Evolutionary conservation across 2,888 invertebrate species (phyloP), one percentile per base, ranked within the genome.

Genomic region (Horisme vitalbata): DNA sequence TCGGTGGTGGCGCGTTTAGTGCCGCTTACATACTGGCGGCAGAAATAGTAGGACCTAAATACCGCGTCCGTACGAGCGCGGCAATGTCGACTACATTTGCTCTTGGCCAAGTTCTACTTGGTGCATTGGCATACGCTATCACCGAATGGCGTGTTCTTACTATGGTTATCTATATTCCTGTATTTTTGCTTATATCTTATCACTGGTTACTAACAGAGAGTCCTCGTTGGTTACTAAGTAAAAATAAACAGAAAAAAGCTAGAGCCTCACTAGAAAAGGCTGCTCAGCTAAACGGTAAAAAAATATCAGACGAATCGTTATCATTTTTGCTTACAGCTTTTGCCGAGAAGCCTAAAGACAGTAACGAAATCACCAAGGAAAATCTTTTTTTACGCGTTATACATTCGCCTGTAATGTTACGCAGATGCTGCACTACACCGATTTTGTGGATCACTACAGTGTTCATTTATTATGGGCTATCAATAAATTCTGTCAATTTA

Each of bases 381-480:
- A 71, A 70, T 50, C 59, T 86, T 11, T 61, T 86, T 9, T 34
- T 71, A 18, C 83, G 89, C 43, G 88, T 93, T 1, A 62, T 92
- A 12, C 89, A 83, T 55, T 92, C 92, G 0, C 83, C 83, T 1
- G 81, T 87, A 28, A 75, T 94, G 45, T 67, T 92, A 10, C 75
- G 91, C n/a, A 84, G 94, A 52, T 85, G 93, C 61, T 73, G 92
- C 27, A 93, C 92, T 26, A 94, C 94, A 45, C 94, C 94, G n/a
- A 87, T 95, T 49, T 93, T 94, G 75, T 95, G 95, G 95, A 92
- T 95, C 32, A 93, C 95, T 1, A 94, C 94, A 57, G 93, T 94
- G 0, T 93, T 96, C 54, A 93, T 95, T 34, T 96, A 95, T 73
- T 96, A 95, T 62, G 96, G 96, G 0, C 79, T 96, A 45, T 94